A percentile compares a stretch with the other conserved stretches of the same genome.
Conservation (phyloP, 2,888 invertebrate genomes). For the Caenorhabditis sinica region DNA sequence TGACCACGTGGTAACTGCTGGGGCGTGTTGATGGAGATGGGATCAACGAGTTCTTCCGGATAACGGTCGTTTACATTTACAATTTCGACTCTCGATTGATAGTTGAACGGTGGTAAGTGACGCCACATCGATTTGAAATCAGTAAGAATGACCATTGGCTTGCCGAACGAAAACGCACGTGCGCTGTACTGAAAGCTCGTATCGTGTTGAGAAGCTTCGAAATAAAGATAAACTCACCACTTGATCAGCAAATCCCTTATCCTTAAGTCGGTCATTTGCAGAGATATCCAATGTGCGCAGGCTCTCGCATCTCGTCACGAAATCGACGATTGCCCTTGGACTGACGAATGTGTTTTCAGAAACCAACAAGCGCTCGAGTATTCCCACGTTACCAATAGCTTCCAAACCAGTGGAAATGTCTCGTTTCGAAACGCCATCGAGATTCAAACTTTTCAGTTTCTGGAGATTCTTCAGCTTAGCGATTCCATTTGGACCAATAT, state of each 20-base stretch:
- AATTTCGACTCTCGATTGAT: constrained; percentile 41
- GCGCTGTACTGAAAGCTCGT: constrained; percentile 30
- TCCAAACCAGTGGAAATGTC: constrained; percentile 74
- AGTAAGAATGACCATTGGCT: constrained; percentile 46
- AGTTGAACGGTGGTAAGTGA: constrained; percentile 31
- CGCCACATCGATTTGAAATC: constrained; percentile 50
- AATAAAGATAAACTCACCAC: constrained; percentile 18
- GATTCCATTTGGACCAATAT: constrained; percentile 67
- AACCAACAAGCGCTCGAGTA: constrained; percentile 66
- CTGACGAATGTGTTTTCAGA: constrained; percentile 68
- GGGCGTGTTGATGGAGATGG: constrained; percentile 52
- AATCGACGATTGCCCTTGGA: constrained; percentile 52
- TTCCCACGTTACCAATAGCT: constrained; percentile 53
- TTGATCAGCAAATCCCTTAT: constrained; percentile 37
- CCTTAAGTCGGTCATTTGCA: constrained; percentile 63
- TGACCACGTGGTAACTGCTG: constrained; percentile 66
- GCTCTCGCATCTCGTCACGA: constrained; percentile 53
- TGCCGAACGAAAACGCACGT: constrained; percentile 22
- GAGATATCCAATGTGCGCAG: constrained; percentile 67
- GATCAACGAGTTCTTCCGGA: constrained; percentile 29
- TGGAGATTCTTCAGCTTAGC: constrained; percentile 39
- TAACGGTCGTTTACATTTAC: constrained; percentile 35
- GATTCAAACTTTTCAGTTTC: constrained; percentile 68
- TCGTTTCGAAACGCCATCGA: constrained; percentile 74
- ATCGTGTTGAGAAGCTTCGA: background rate